phyloP scores from a whole-genome alignment of 2,888 invertebrate species.

The Cinara cedri region DNA sequence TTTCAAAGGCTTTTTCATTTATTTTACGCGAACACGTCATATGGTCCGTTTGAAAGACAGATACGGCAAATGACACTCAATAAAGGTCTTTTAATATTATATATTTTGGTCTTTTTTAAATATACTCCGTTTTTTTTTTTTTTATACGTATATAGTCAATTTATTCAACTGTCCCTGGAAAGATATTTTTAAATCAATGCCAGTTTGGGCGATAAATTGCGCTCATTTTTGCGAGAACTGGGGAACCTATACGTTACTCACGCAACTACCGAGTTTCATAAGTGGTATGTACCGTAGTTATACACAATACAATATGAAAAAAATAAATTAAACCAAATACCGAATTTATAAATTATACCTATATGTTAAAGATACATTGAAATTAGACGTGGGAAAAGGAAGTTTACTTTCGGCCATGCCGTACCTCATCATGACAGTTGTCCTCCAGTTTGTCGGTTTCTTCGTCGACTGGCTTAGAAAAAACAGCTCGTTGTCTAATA shows the following conservation, averaged over 20 bases:
- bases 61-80: too few species aligned
- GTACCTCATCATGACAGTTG: slow-evolving; percentile 84
- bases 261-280: slow-evolving; percentile 82
- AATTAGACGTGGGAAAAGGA: slow-evolving; percentile 77
- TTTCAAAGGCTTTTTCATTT: too few species aligned
- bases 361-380: too few species aligned
- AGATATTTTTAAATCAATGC: slow-evolving; percentile 74
- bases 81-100: too few species aligned
- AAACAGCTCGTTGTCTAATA: slow-evolving; percentile 72
- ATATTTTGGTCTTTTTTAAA: too few species aligned
- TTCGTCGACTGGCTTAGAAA: slow-evolving; percentile 79
- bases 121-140: too few species aligned
- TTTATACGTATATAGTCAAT: neutral
- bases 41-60: too few species aligned
- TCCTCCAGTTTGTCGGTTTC: slow-evolving; percentile 80
- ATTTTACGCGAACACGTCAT: too few species aligned
- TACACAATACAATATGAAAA: too few species aligned
- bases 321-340: too few species aligned
- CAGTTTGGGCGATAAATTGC: slow-evolving; percentile 83
- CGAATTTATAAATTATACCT: too few species aligned
- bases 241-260: slow-evolving; percentile 86
- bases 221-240: slow-evolving; percentile 85
- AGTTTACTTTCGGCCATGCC: slow-evolving; percentile 86
- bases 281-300: too few species aligned
- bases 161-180: slow-evolving; percentile 70